These are phyloP conservation scores for Nibea coibor DNA, from an alignment of 2,113 vertebrate genomes.

Conservation along the genomic window DNA sequence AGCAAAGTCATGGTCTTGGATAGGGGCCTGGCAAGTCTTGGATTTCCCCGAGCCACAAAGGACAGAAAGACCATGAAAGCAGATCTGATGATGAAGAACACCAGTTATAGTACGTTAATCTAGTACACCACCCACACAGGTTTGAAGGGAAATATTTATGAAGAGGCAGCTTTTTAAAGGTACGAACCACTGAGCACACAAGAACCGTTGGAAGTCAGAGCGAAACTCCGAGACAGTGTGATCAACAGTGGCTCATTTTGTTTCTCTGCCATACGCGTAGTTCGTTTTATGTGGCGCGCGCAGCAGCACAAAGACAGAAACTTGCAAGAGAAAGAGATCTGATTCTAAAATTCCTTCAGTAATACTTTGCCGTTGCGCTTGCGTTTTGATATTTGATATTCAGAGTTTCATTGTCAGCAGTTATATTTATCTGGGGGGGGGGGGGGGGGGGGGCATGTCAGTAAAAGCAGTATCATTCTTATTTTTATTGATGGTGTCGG, in stretches of 20 bases:
- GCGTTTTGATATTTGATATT: not conserved
- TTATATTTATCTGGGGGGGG: not conserved
- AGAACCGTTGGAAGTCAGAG: not conserved
- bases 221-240: not conserved
- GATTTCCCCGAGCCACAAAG: not conserved
- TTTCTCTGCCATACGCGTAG: not conserved
- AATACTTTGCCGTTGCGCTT: not conserved
- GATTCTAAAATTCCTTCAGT: not conserved
- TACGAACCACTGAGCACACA: not conserved
- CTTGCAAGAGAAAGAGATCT: not conserved
- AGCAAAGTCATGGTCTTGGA: constrained; percentile 22
- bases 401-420: not conserved
- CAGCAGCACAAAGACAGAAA: not conserved
- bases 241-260: not conserved
- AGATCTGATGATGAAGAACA: not conserved
- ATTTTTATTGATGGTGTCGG: constrained; percentile 13
- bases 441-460: not conserved
- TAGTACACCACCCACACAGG: not conserved
- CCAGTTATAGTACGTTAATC: not conserved
- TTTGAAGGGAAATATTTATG: not conserved
- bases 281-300: not conserved
- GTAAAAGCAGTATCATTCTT: constrained; percentile 25
- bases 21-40: not conserved
- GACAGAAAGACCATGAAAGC: not conserved
- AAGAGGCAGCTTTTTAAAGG: not conserved